These are phyloP conservation scores for crab-eating macaque (Macaca fascicularis) DNA, from an alignment of 2,113 vertebrate genomes.

Conservation along the genomic window T2T-MFA8v1.1 NC_088395.1:124480501-124481000, in stretches of 20 bases:
- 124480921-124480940: background rate
- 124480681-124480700: background rate
- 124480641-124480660: background rate
- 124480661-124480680: background rate
- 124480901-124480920: conserved; percentile 14
- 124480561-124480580: background rate
- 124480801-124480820: background rate
- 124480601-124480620: background rate
- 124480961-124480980: background rate
- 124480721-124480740: conserved; percentile 25
- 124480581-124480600: background rate
- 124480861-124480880: background rate
- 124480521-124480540: background rate
- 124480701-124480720: background rate
- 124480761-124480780: background rate
- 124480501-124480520: background rate
- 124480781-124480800: background rate
- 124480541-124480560: conserved; percentile 11
- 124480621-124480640: background rate
- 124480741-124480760: conserved; percentile 35
- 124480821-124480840: background rate
- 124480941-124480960: background rate
- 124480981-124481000: background rate
- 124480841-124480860: background rate
- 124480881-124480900: background rate